These are phyloP conservation scores for Congeria kusceri DNA, from an alignment of 2,888 invertebrate species.

Conservation along the genomic window DNA sequence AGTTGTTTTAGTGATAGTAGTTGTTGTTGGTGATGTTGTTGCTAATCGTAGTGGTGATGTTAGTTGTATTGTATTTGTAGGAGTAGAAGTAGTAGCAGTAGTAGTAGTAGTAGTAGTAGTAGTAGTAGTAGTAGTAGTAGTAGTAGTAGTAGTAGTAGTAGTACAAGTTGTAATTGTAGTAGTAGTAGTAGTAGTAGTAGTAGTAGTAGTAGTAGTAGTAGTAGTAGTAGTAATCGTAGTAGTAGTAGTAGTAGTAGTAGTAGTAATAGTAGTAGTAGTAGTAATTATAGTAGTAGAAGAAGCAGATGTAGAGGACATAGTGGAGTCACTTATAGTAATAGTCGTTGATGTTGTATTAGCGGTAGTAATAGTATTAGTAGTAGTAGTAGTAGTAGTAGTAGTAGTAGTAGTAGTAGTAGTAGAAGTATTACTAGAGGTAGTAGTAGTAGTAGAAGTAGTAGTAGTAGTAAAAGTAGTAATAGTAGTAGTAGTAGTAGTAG, in stretches of 20 bases:
- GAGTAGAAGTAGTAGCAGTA: background rate
- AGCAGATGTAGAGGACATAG: background rate
- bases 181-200: slow-evolving; percentile 7
- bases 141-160: slow-evolving; percentile 10
- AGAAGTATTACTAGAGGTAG: background rate
- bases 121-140: slow-evolving; percentile 10
- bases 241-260: slow-evolving; percentile 4
- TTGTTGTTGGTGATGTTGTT: background rate
- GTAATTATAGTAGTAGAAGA: background rate
- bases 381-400: slow-evolving; percentile 4
- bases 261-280: slow-evolving; percentile 6
- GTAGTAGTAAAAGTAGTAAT: slow-evolving; percentile 2
- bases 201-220: slow-evolving; percentile 4
- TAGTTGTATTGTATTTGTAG: background rate
- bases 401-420: slow-evolving; percentile 6
- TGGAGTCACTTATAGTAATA: too few species aligned
- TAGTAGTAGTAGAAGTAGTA: slow-evolving; percentile 6
- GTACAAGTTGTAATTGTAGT: background rate
- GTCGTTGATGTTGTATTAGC: background rate
- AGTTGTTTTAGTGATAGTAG: background rate
- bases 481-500: slow-evolving; percentile 8
- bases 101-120: slow-evolving; percentile 10
- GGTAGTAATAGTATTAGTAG: slow-evolving; percentile 1
- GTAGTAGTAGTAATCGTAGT: slow-evolving; percentile 3
- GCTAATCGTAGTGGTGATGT: background rate